phyloP scores from a whole-genome alignment of 1,140 invertebrate species.

The Procambarus clarkii region DNA sequence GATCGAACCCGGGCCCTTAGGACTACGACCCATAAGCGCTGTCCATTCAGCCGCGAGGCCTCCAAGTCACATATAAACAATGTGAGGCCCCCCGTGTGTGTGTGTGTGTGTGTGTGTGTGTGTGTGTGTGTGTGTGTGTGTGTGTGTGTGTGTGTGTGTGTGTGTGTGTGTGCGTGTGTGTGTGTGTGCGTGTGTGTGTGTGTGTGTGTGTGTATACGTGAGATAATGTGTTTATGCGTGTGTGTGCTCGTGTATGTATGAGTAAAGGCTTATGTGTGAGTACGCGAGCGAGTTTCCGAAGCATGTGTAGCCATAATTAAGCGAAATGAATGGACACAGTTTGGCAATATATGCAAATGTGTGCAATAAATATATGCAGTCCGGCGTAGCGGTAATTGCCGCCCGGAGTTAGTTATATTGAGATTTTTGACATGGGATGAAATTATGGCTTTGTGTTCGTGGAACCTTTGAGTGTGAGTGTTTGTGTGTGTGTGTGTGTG shows the following conservation, averaged over 20 bases:
- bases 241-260: background rate
- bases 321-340: background rate
- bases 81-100: background rate
- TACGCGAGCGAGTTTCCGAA: background rate
- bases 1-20: no score
- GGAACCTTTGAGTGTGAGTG: background rate
- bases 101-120: slow-evolving; percentile 26
- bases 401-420: background rate
- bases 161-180: slow-evolving; percentile 4
- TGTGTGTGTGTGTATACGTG: background rate
- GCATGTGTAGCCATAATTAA: background rate
- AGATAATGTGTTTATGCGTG: background rate
- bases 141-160: slow-evolving; percentile 29
- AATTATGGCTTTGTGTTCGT: background rate
- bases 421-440: background rate
- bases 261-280: background rate
- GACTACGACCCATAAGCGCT: no score
- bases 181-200: no score
- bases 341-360: background rate
- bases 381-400: background rate
- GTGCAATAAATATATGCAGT: background rate
- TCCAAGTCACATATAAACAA: no score
- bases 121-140: slow-evolving; percentile 16
- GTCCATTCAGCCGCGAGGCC: no score
- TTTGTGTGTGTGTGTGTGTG: slow-evolving; percentile 4